Conservation (phyloP, 1,140 invertebrate species). For the Drosophila lowei region DNA sequence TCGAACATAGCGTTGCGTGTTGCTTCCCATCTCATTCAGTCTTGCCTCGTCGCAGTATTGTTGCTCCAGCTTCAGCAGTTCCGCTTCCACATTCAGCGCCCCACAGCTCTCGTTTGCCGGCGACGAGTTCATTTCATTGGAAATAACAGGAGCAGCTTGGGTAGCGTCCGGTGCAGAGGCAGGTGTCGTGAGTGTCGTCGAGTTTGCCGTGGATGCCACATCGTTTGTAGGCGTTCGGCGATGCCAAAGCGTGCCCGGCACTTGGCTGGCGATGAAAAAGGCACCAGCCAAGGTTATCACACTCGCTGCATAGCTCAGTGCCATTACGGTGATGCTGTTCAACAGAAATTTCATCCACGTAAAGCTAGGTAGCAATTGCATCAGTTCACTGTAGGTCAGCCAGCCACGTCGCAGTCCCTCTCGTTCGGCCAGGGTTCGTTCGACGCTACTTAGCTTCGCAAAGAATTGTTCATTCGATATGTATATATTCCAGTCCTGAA, state of each 20-base stretch:
- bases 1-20: slow-evolving; percentile 13
- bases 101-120: slow-evolving; percentile 41
- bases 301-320: slow-evolving; percentile 89
- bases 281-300: slow-evolving; percentile 89
- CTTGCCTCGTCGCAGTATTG: slow-evolving; percentile 61
- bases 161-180: slow-evolving; percentile 14
- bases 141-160: slow-evolving; percentile 17
- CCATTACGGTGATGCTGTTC: slow-evolving; percentile 87
- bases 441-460: slow-evolving; percentile 87
- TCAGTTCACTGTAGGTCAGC: slow-evolving; percentile 93
- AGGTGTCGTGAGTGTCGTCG: slow-evolving; percentile 10
- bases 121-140: neutral
- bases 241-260: slow-evolving; percentile 84
- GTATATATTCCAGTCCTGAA: slow-evolving; percentile 92
- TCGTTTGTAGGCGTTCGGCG: slow-evolving; percentile 21
- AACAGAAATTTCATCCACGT: slow-evolving; percentile 85
- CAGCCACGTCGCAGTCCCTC: slow-evolving; percentile 90
- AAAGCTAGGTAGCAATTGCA: slow-evolving; percentile 85
- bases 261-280: slow-evolving; percentile 86
- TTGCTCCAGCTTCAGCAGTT: slow-evolving; percentile 62
- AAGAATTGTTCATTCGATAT: slow-evolving; percentile 89
- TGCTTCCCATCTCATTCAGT: slow-evolving; percentile 41
- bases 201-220: slow-evolving; percentile 1
- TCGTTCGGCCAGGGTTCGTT: slow-evolving; percentile 87
- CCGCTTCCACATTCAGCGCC: slow-evolving; percentile 65